Percentiles rank a stretch among this genome's conserved stretches.
Evolutionary conservation across 35 echinoderm and acorn worm species (phyloP).

Genomic region (Heliocidaris erythrogramma): DNA sequence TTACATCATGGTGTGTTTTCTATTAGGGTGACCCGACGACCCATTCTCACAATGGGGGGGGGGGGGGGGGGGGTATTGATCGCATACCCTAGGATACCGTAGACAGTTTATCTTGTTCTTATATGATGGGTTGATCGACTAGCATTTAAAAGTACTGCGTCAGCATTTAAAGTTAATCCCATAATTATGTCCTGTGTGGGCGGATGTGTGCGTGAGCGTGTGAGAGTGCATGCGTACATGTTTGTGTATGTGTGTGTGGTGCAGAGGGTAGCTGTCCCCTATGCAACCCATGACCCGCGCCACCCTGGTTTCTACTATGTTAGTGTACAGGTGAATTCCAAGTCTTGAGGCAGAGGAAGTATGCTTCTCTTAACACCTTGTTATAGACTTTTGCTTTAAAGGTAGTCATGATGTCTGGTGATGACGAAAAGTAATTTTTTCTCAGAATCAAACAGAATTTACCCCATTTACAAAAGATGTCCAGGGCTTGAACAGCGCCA

Average conservation of each 20-base stretch:
- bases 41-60: neutral
- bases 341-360: neutral
- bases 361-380: neutral
- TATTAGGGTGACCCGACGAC: neutral
- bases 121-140: too few relatives aligned
- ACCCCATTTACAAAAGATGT: too few relatives aligned
- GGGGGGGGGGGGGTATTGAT: neutral
- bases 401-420: neutral
- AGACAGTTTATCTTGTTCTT: too few relatives aligned
- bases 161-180: too few relatives aligned
- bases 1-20: neutral
- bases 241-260: neutral
- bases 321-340: neutral
- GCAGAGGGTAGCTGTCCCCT: neutral
- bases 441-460: neutral
- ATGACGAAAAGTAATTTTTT: neutral
- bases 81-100: too few relatives aligned
- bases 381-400: neutral
- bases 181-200: neutral
- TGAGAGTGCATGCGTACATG: neutral
- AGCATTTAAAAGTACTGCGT: too few relatives aligned
- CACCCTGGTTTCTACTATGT: neutral
- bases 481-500: too few relatives aligned
- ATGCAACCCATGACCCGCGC: neutral
- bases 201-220: neutral